A percentile compares a stretch with the other conserved stretches of the same genome.
Conservation (phyloP, 2,113 vertebrate genomes). For the Austrofundulus limnaeus region DNA sequence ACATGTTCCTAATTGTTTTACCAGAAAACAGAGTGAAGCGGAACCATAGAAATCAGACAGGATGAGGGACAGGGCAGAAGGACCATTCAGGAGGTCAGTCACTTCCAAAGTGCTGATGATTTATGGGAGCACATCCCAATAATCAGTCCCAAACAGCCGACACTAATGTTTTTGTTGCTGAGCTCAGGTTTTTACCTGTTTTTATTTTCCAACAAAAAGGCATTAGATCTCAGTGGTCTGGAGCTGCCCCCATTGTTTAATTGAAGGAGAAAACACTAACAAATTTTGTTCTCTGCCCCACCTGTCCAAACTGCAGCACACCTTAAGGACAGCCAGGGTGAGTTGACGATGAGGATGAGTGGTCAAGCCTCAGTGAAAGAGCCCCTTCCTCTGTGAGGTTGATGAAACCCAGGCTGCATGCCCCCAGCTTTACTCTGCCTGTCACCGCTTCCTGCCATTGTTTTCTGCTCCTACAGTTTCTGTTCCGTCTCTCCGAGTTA, state of each 20-base stretch:
- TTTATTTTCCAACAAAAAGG: background rate
- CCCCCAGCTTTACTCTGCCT: background rate
- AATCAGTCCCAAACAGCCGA: conserved; percentile 54
- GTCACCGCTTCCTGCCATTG: conserved; percentile 67
- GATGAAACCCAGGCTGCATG: conserved; percentile 33
- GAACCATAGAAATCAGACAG: conserved; percentile 53
- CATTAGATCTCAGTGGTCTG: background rate
- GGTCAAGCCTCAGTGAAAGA: conserved; percentile 30
- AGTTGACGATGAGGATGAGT: conserved; percentile 22
- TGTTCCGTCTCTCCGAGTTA: background rate
- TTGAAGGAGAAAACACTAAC: too few species aligned
- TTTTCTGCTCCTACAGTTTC: conserved; percentile 49
- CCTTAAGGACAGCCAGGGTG: conserved; percentile 4
- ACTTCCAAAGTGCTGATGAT: conserved; percentile 64
- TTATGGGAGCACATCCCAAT: conserved; percentile 13
- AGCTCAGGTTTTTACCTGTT: conserved; percentile 6
- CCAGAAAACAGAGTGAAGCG: background rate
- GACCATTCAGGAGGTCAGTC: conserved; percentile 21
- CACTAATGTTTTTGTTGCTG: conserved; percentile 45
- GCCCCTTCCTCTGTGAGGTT: conserved; percentile 45
- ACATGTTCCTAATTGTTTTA: conserved; percentile 65
- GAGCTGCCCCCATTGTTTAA: background rate
- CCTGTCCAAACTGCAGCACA: conserved; percentile 4
- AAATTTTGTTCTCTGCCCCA: too few species aligned
- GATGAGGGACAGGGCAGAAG: conserved; percentile 38